Percentiles rank a stretch among this genome's conserved stretches.
Conservation (phyloP, 1,140 invertebrate genomes). For the Polypedilum vanderplanki region DNA sequence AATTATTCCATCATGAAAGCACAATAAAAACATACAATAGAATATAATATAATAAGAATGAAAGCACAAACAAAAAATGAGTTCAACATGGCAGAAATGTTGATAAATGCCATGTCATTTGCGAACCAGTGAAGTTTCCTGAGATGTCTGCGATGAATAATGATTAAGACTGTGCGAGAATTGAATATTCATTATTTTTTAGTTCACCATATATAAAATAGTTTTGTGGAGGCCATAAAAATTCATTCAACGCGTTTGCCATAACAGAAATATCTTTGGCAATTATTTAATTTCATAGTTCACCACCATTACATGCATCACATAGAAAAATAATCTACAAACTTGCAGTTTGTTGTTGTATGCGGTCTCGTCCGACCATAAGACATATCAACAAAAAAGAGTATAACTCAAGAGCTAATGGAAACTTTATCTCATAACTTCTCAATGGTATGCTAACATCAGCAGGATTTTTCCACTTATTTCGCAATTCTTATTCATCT, state of each 20-base stretch:
- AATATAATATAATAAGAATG: no score
- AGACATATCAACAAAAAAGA: background rate
- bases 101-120: slow-evolving; percentile 12
- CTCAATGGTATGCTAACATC: background rate
- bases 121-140: background rate
- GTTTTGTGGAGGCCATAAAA: background rate
- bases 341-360: background rate
- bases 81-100: background rate
- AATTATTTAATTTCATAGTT: slow-evolving; percentile 20
- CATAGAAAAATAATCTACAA: background rate
- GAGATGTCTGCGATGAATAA: background rate
- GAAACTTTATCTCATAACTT: background rate
- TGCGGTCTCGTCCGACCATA: background rate
- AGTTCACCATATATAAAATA: background rate
- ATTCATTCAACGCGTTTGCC: background rate
- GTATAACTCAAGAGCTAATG: slow-evolving; percentile 3
- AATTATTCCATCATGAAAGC: background rate
- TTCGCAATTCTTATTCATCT: background rate
- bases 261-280: slow-evolving; percentile 4
- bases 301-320: background rate
- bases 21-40: slow-evolving; percentile 15
- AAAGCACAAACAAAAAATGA: no score
- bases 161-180: background rate
- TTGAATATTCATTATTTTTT: slow-evolving; percentile 4
- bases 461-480: slow-evolving; percentile 12